phyloP scores from a whole-genome alignment of 2,888 invertebrate genomes.

The Dexiosoma caninum region DNA sequence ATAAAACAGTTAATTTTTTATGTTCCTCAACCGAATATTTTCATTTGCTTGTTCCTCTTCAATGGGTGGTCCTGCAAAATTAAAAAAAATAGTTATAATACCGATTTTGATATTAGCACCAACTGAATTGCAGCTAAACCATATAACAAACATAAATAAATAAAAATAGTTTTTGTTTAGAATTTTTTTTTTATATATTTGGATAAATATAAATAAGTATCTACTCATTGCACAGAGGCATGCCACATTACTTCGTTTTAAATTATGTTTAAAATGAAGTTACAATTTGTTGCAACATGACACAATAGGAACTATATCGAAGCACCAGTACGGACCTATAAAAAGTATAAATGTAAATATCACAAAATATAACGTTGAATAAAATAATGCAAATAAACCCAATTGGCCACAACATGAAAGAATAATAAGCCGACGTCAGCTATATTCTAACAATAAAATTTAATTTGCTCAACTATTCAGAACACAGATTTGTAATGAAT shows the following conservation, averaged over 20 bases:
- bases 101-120: too few relatives aligned
- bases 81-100: neutral
- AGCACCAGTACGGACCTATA: constrained; percentile 22
- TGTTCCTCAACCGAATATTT: too few relatives aligned
- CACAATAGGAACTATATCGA: neutral
- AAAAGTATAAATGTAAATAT: neutral
- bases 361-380: neutral
- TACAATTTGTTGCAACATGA: constrained; percentile 16
- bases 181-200: neutral
- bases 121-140: too few relatives aligned
- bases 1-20: too few relatives aligned
- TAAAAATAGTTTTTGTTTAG: too few relatives aligned
- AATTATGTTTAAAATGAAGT: constrained; percentile 18
- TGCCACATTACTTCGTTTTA: neutral
- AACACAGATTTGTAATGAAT: constrained; percentile 26
- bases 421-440: constrained; percentile 25
- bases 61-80: constrained; percentile 16
- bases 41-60: too few relatives aligned
- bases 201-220: too few relatives aligned
- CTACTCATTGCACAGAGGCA: neutral
- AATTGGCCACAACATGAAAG: constrained; percentile 44
- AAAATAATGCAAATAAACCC: constrained; percentile 22
- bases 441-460: constrained; percentile 5
- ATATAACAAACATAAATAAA: too few relatives aligned
- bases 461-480: constrained; percentile 10